Conservation (phyloP, 2,113 vertebrate genomes). For the Spea multiplicata region DNA sequence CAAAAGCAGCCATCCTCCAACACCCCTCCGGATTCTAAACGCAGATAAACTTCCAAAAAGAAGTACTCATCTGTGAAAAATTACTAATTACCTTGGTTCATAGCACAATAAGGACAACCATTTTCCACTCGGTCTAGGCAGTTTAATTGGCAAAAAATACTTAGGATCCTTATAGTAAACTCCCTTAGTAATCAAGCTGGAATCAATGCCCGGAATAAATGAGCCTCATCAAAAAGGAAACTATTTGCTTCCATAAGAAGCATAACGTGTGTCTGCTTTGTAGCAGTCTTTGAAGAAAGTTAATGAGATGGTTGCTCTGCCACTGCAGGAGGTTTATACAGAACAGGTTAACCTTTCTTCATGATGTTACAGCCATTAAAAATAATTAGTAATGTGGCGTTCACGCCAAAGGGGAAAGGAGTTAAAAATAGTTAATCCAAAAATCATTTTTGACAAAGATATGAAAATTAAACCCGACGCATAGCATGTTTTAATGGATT, state of each 20-base stretch:
- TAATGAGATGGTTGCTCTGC: conserved; percentile 56
- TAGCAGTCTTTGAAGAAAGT: conserved; percentile 51
- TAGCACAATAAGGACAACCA: conserved; percentile 56
- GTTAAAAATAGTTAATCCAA: background rate
- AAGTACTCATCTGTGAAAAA: conserved; percentile 60
- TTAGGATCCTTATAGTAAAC: conserved; percentile 52
- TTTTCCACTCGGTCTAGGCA: conserved; percentile 56
- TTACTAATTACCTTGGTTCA: conserved; percentile 66
- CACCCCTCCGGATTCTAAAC: conserved; percentile 57
- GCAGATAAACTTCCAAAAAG: conserved; percentile 64
- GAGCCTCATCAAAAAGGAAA: conserved; percentile 52
- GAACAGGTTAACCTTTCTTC: conserved; percentile 61
- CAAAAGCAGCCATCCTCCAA: conserved; percentile 58
- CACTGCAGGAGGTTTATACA: conserved; percentile 53
- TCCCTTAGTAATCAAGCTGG: conserved; percentile 56
- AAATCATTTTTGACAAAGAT: background rate
- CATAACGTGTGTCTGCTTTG: conserved; percentile 44
- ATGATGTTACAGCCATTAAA: conserved; percentile 53
- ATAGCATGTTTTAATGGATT: background rate
- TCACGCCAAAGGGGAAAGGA: conserved; percentile 34
- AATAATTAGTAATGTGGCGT: conserved; percentile 54
- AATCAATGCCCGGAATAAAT: conserved; percentile 56
- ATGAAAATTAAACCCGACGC: background rate
- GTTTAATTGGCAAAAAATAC: conserved; percentile 68
- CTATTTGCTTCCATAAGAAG: conserved; percentile 47